Evolutionary conservation across 2,888 invertebrate genomes (phyloP).

Genomic region (Pherbina coryleti): DNA sequence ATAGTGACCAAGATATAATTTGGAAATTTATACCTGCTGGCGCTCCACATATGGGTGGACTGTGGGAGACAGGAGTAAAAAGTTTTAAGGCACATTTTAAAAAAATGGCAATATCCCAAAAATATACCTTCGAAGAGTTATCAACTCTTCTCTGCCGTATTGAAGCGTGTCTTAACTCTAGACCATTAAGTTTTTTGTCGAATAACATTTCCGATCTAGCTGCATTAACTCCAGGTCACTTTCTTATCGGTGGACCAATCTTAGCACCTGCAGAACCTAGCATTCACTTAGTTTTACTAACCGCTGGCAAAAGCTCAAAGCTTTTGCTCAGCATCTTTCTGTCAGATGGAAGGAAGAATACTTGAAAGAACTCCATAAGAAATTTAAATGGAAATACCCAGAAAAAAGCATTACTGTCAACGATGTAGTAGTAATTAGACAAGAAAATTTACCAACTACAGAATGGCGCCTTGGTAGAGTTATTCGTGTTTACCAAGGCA

Average conservation of each 20-base stretch:
- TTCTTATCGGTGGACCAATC: background rate
- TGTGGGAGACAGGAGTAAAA: constrained; percentile 12
- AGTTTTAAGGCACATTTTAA: background rate
- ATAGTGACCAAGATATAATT: background rate
- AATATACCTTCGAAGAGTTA: constrained; percentile 4
- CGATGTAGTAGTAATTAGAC: constrained; percentile 36
- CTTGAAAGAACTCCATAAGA: constrained; percentile 29
- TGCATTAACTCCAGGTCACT: background rate
- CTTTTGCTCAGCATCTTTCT: too few species aligned
- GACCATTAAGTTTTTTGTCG: background rate
- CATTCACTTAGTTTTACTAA: too few species aligned
- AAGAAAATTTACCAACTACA: constrained; percentile 28
- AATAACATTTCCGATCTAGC: background rate
- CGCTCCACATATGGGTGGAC: constrained; percentile 3
- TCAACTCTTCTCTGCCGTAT: background rate
- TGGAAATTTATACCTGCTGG: constrained; percentile 24
- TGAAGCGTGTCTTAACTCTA: background rate
- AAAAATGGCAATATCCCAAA: background rate
- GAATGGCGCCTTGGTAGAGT: constrained; percentile 37
- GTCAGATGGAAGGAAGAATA: background rate
- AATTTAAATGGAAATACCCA: constrained; percentile 39
- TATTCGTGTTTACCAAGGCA: background rate
- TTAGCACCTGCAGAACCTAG: background rate
- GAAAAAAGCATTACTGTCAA: constrained; percentile 4
- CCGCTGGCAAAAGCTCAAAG: too few species aligned